Evolutionary conservation across 2,113 vertebrate species (phyloP).

Genomic region (Apeltes quadracus): DNA sequence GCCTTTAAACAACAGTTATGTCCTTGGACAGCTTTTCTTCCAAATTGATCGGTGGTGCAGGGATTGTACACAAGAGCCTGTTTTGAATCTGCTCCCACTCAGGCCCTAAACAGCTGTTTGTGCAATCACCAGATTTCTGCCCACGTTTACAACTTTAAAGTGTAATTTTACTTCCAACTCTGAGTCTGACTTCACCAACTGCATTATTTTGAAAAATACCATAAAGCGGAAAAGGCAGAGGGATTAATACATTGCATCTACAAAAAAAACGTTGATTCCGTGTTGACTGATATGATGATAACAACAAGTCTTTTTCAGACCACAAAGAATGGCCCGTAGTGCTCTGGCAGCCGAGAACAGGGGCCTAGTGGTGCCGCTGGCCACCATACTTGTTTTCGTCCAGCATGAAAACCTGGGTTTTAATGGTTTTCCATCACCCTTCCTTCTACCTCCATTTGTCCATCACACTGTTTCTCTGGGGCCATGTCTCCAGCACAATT

Average conservation of each 20-base stretch:
- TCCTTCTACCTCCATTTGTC: constrained; percentile 4
- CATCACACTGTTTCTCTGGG: background rate
- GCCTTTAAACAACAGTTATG: background rate
- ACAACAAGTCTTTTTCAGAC: background rate
- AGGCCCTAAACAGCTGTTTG: background rate
- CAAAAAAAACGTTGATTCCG: background rate
- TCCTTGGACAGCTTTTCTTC: constrained; percentile 15
- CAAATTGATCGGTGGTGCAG: constrained; percentile 1
- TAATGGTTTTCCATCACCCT: background rate
- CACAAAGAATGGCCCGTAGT: background rate
- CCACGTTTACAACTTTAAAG: background rate
- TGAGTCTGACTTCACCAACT: too few species aligned
- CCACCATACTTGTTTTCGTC: background rate
- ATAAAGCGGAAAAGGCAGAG: too few species aligned
- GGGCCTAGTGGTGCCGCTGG: background rate
- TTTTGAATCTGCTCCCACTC: background rate
- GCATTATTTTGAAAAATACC: too few species aligned
- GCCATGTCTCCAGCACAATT: constrained; percentile 7
- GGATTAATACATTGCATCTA: background rate
- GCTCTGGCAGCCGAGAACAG: background rate
- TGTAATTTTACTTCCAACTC: too few species aligned
- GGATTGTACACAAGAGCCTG: background rate
- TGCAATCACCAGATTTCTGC: background rate
- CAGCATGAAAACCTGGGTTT: background rate
- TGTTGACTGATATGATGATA: too few species aligned